Evolutionary conservation across 1,140 invertebrate species (phyloP), one percentile per base, ranked within the genome.

Genomic region (Oreohelix idahoensis): DNA sequence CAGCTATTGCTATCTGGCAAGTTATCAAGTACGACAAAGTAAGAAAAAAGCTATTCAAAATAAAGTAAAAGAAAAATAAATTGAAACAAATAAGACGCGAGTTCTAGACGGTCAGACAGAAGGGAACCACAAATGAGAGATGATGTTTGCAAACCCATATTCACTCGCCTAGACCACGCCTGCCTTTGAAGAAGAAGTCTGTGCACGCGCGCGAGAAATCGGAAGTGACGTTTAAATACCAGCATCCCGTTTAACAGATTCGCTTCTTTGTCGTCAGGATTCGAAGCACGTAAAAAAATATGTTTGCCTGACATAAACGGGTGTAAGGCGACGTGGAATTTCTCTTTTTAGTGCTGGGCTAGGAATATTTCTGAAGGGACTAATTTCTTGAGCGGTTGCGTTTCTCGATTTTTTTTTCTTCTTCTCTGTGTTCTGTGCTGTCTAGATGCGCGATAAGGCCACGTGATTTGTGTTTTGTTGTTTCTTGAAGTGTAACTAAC

Each of bases 181-280:
- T n/a, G 15, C 69, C 32, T 39, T 71, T 32, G 32, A 71, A 36
- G 32, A 38, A 39, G 32, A 38, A 71, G 5, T 15, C 20, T n/a
- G 32, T 71, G 32, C 69, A 35, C 32, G 38, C 69, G 32, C 32
- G 69, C 69, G 69, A 39, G 32, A 71, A 71, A 71, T 71, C 69
- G 69, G 69, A 71, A 71, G 69, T 71, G 69, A 71, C 69, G 69
- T 71, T 38, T 15, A 39, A 36, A 71, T 71, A 71, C 69, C 38
- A 5, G 38, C 4, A 71, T 71, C 69, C n/a, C 11, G 69, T 71
- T 38, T 36, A 39, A 38, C 69, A 35, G 69, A 39, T 17, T 36
- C 38, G 8, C 69, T 71, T 71, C 38, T 71, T 71, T 35, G 69
- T 71, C 32, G 69, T 29, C 2, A 29, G 20, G 32, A 35, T n/a